A percentile compares a stretch with the other conserved stretches of the same genome.
These are phyloP conservation scores for Leucosticte australis DNA, from an alignment of 2,113 vertebrate genomes.

Conservation along the genomic window DNA sequence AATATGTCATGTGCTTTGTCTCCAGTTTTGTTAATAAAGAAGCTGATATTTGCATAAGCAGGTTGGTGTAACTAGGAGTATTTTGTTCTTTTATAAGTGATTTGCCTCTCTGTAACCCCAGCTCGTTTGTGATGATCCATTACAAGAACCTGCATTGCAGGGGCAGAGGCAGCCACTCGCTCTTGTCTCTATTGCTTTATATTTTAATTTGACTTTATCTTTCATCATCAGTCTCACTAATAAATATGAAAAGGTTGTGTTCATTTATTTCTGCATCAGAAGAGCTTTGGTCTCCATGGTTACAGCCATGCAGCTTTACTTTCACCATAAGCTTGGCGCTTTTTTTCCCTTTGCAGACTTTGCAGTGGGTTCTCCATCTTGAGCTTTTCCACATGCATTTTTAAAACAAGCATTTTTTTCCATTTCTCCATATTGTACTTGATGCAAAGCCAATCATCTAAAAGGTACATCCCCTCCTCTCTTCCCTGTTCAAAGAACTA, in stretches of 20 bases:
- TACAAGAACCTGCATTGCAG: slow-evolving; percentile 29
- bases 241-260: slow-evolving; percentile 59
- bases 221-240: slow-evolving; percentile 39
- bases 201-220: slow-evolving; percentile 49
- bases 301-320: slow-evolving; percentile 42
- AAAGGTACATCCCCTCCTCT: neutral
- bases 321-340: neutral
- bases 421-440: neutral
- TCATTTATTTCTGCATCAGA: slow-evolving; percentile 56
- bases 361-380: slow-evolving; percentile 10
- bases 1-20: neutral
- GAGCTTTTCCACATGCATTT: neutral
- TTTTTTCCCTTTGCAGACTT: neutral
- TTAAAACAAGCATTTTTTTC: neutral
- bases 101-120: neutral
- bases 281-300: slow-evolving; percentile 53
- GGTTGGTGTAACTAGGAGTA: neutral
- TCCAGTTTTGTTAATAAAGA: slow-evolving; percentile 10
- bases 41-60: neutral
- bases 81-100: neutral
- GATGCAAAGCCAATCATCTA: neutral
- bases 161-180: neutral
- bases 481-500: neutral
- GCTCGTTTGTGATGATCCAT: neutral
- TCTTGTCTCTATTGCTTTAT: neutral